phyloP scores from a whole-genome alignment of 2,113 vertebrate species.

The Arvicanthis niloticus region DNA sequence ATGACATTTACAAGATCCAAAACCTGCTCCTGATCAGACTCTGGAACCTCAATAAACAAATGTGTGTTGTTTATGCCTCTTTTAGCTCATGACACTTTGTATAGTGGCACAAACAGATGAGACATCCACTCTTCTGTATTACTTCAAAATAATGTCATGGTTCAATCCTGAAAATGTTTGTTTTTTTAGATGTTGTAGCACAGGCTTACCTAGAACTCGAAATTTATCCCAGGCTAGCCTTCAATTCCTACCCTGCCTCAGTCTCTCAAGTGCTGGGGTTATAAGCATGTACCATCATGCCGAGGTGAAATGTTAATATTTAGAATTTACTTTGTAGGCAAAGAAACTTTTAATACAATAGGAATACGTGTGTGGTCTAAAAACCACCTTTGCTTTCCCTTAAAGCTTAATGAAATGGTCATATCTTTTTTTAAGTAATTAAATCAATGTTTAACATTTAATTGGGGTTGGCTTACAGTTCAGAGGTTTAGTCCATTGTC shows the following conservation, averaged over 20 bases:
- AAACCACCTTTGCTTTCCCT: background rate
- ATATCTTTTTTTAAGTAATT: background rate
- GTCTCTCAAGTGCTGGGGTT: background rate
- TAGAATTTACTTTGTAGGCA: background rate
- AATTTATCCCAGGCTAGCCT: background rate
- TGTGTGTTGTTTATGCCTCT: background rate
- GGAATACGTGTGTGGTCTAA: background rate
- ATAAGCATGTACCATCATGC: background rate
- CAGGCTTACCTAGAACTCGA: background rate
- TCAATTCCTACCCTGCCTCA: background rate
- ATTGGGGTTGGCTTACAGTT: too few species aligned
- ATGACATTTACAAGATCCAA: too few species aligned
- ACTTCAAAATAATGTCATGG: background rate
- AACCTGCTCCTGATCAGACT: background rate
- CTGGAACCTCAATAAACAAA: background rate
- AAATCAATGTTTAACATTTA: too few species aligned
- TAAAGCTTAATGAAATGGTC: background rate
- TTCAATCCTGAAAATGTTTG: background rate
- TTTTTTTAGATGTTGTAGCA: background rate
- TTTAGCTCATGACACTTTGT: background rate
- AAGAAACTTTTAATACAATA: background rate
- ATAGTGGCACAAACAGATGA: background rate
- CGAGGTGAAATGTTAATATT: constrained; percentile 29
- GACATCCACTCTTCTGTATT: background rate
- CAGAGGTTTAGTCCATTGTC: too few species aligned